These are phyloP conservation scores for Lagopus leucura DNA, from an alignment of 2,113 vertebrate genomes.

Conservation along the genomic window DNA sequence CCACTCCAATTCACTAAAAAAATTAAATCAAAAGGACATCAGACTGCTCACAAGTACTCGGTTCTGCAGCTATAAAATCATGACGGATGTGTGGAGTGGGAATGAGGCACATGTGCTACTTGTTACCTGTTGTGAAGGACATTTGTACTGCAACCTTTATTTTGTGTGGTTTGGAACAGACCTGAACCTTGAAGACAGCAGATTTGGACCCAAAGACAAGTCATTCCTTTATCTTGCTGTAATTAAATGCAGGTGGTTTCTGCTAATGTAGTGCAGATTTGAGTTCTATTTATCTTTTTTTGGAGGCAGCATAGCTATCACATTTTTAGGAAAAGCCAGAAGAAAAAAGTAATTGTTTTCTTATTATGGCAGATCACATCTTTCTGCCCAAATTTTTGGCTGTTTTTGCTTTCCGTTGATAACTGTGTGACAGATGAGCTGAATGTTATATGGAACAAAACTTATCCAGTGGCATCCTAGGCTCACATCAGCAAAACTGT, in stretches of 20 bases:
- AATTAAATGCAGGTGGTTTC: constrained; percentile 64
- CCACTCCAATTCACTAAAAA: background rate
- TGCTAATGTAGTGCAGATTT: constrained; percentile 44
- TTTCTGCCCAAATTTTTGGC: constrained; percentile 12
- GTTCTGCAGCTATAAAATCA: background rate
- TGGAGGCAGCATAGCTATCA: background rate
- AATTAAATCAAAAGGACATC: background rate
- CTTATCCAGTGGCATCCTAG: background rate
- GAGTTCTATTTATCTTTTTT: constrained; percentile 24
- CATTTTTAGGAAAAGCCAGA: constrained; percentile 33
- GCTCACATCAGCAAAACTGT: background rate
- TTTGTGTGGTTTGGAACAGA: constrained; percentile 2
- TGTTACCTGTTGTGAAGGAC: background rate
- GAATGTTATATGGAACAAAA: background rate
- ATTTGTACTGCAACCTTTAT: constrained; percentile 14
- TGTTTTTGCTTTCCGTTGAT: constrained; percentile 6
- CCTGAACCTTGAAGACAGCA: background rate
- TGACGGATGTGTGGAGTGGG: background rate
- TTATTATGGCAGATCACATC: constrained; percentile 18
- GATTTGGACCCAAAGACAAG: constrained; percentile 24
- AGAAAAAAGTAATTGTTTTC: constrained; percentile 19
- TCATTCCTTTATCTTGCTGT: constrained; percentile 44
- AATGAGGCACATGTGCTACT: background rate
- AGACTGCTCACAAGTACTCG: background rate
- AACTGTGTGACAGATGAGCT: constrained; percentile 15